These are phyloP conservation scores for Tetramorium bicarinatum DNA, from an alignment of 2,888 invertebrate genomes.

Conservation along the genomic window DNA sequence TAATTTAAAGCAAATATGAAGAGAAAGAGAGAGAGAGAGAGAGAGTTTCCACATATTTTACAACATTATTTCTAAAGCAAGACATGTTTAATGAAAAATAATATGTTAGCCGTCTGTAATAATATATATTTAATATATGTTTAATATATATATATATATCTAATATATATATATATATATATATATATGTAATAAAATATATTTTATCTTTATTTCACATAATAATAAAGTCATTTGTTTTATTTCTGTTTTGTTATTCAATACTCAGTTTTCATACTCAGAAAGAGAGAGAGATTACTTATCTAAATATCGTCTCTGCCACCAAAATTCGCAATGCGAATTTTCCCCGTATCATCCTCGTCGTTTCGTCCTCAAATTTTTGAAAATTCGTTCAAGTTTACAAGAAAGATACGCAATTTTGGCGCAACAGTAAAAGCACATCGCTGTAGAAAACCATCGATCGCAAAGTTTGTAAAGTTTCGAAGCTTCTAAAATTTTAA, in stretches of 20 bases:
- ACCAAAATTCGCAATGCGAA: neutral
- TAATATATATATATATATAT: too few species aligned
- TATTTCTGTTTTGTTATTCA: neutral
- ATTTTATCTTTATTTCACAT: neutral
- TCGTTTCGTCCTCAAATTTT: conserved; percentile 11
- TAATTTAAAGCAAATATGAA: neutral
- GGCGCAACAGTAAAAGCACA: neutral
- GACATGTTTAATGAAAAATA: neutral
- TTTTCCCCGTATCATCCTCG: neutral
- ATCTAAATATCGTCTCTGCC: neutral
- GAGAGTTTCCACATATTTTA: neutral
- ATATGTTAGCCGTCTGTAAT: neutral
- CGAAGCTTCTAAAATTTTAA: conserved; percentile 60
- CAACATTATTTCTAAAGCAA: conserved; percentile 1
- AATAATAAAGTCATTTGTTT: neutral
- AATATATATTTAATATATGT: too few species aligned
- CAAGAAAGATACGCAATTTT: neutral
- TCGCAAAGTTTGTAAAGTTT: conserved; percentile 14
- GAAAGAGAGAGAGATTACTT: neutral
- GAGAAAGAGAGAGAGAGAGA: neutral
- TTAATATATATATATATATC: too few species aligned
- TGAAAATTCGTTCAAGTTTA: conserved; percentile 20
- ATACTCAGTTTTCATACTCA: neutral
- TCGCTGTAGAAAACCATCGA: conserved; percentile 14
- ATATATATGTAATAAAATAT: neutral